Conservation (phyloP, 2,888 invertebrate species). For the Chaetogeoica ovagalla region DNA sequence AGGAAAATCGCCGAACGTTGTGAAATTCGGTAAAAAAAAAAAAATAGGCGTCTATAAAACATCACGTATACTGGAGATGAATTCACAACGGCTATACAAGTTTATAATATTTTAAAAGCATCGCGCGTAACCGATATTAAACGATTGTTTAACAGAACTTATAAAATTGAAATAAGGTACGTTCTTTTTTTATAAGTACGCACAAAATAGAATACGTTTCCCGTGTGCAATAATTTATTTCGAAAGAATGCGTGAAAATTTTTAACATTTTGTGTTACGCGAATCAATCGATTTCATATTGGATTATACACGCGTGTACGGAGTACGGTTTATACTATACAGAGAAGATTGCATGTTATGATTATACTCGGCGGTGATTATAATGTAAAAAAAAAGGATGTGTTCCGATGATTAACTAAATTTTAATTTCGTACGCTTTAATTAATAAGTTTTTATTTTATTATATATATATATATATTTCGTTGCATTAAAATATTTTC, state of each 20-base stretch:
- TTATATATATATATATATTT: neutral
- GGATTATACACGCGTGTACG: neutral
- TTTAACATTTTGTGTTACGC: neutral
- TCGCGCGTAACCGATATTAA: too few species aligned
- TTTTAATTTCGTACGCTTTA: constrained; percentile 21
- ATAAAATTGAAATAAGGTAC: constrained; percentile 35
- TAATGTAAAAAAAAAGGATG: neutral
- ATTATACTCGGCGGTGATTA: constrained; percentile 12
- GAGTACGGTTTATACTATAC: neutral
- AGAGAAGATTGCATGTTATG: constrained; percentile 13
- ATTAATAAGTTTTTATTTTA: constrained; percentile 3
- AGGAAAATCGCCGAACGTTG: neutral
- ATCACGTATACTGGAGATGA: too few species aligned
- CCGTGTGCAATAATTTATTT: neutral
- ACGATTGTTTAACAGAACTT: constrained; percentile 24
- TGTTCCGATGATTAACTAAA: constrained; percentile 9
- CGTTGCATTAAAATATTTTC: neutral
- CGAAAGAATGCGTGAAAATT: neutral
- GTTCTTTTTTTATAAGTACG: constrained; percentile 2
- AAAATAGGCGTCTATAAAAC: too few species aligned
- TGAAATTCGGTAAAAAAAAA: too few species aligned
- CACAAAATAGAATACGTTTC: neutral
- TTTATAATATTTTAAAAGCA: too few species aligned
- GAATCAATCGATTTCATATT: constrained; percentile 10
- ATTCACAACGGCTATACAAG: too few species aligned